A percentile compares a stretch with the other conserved stretches of the same genome.
These are phyloP conservation scores for Riparia riparia DNA, from an alignment of 2,113 vertebrate genomes.

Conservation along the genomic window DNA sequence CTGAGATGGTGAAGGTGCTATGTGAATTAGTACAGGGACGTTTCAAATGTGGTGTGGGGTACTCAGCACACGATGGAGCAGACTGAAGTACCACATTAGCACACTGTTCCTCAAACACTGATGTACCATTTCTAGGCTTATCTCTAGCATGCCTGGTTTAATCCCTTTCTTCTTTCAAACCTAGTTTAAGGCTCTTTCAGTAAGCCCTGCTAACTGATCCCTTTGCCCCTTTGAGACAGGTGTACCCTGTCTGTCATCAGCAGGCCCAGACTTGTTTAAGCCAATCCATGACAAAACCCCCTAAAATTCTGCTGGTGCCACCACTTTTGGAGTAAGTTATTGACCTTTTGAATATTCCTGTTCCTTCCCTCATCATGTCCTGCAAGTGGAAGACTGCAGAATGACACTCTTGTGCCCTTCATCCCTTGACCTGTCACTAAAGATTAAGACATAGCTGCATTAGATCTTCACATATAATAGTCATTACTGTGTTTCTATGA, in stretches of 20 bases:
- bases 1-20: background rate
- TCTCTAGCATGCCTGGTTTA: background rate
- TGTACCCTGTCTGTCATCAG: background rate
- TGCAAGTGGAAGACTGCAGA: background rate
- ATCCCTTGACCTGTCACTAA: background rate
- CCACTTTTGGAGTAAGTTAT: background rate
- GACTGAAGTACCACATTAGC: background rate
- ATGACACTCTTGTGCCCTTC: background rate
- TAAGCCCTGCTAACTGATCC: background rate
- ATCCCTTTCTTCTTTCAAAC: background rate
- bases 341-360: background rate
- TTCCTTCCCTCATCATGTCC: background rate
- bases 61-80: fast-evolving
- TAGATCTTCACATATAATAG: background rate
- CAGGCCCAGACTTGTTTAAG: background rate
- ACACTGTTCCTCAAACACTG: fast-evolving
- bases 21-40: background rate
- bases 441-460: background rate
- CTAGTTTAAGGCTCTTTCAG: background rate
- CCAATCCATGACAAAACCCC: background rate
- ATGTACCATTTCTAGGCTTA: background rate
- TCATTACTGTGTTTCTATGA: background rate
- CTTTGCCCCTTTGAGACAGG: background rate
- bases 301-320: background rate
- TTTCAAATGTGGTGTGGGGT: background rate